Evolutionary conservation across 2,113 vertebrate species (phyloP).

Genomic region (Aramus guarauna): DNA sequence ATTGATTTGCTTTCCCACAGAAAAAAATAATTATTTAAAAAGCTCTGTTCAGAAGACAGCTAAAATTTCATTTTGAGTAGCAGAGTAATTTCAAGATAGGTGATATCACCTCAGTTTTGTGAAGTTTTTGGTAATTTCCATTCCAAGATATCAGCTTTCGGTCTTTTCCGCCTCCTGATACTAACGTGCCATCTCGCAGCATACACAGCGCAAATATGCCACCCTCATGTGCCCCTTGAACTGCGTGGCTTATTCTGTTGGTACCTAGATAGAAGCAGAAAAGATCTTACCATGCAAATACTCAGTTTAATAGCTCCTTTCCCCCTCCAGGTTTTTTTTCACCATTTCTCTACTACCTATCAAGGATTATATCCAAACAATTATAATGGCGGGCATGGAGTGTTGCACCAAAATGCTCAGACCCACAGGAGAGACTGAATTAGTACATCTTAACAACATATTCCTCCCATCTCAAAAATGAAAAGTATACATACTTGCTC

Average conservation of each 20-base stretch:
- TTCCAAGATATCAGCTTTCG: slow-evolving; percentile 92
- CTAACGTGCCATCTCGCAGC: slow-evolving; percentile 89
- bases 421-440: not conserved
- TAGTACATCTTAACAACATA: not conserved
- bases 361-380: not conserved
- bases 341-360: not conserved
- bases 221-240: slow-evolving; percentile 93
- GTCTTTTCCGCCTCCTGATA: slow-evolving; percentile 95
- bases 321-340: not conserved
- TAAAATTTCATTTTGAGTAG: not conserved
- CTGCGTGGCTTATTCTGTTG: slow-evolving; percentile 91
- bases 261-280: slow-evolving; percentile 78
- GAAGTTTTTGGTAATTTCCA: slow-evolving; percentile 89
- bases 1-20: not conserved
- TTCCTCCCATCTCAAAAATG: not conserved
- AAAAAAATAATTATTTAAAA: not conserved
- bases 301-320: not conserved
- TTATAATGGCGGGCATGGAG: not conserved
- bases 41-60: not conserved
- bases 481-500: not conserved
- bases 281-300: not conserved
- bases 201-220: slow-evolving; percentile 97
- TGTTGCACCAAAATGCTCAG: not conserved
- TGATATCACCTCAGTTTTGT: slow-evolving; percentile 84
- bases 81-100: not conserved